phyloP scores from a whole-genome alignment of 2,888 invertebrate genomes.

The Entomobrya proxima region DNA sequence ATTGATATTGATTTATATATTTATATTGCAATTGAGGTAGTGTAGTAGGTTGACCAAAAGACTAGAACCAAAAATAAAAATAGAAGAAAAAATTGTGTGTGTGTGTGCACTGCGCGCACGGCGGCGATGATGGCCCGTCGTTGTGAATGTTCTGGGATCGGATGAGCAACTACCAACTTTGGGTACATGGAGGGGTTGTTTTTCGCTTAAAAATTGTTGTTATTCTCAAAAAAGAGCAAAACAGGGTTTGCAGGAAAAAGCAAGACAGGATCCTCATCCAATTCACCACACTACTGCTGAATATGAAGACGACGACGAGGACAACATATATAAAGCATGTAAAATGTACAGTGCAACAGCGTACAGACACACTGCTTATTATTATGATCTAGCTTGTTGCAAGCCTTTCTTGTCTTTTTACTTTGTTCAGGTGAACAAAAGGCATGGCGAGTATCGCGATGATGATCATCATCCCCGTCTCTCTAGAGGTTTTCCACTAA shows the following conservation, averaged over 20 bases:
- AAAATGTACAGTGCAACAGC: too few species aligned
- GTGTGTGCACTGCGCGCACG: conserved; percentile 33
- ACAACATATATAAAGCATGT: not conserved
- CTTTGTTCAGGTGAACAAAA: too few species aligned
- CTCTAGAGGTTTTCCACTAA: too few species aligned
- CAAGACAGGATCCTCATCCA: conserved; percentile 61
- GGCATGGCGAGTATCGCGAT: too few species aligned
- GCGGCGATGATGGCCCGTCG: conserved; percentile 41
- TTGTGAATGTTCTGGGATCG: conserved; percentile 66
- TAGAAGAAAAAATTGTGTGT: not conserved
- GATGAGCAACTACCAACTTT: conserved; percentile 65
- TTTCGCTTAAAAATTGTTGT: conserved; percentile 57
- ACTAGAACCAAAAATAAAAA: conserved; percentile 61
- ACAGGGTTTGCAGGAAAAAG: conserved; percentile 66
- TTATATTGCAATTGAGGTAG: conserved; percentile 64
- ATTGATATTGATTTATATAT: too few species aligned
- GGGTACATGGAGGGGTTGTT: conserved; percentile 46
- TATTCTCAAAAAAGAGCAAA: conserved; percentile 41
- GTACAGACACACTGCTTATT: too few species aligned
- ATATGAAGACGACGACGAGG: not conserved
- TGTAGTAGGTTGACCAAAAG: conserved; percentile 66
- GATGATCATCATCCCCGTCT: too few species aligned
- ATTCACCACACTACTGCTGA: not conserved
- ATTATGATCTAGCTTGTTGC: too few species aligned
- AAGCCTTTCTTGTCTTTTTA: conserved; percentile 39